These are phyloP conservation scores for Nematolebias whitei DNA, from an alignment of 2,113 vertebrate species.

Conservation along the genomic window DNA sequence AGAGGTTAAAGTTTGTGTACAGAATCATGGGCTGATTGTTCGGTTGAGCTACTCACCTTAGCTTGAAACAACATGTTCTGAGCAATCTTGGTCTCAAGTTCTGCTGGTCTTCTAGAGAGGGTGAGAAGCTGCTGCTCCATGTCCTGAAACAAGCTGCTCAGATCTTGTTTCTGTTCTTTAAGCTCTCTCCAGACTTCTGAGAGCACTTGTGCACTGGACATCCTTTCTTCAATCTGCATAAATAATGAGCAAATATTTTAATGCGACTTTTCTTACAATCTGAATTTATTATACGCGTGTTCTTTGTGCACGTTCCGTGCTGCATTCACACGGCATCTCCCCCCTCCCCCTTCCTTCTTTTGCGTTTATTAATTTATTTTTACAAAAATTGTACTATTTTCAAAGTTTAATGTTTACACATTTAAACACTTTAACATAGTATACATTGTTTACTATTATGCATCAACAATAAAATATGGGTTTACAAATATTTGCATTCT, in stretches of 20 bases:
- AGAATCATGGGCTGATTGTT: background rate
- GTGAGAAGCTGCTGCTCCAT: conserved; percentile 92
- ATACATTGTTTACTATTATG: no score
- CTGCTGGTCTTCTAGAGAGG: conserved; percentile 88
- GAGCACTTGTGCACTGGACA: conserved; percentile 87
- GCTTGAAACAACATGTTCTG: conserved; percentile 93
- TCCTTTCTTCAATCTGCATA: conserved; percentile 89
- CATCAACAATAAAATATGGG: no score
- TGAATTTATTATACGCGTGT: background rate
- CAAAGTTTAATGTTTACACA: no score
- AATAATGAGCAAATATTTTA: background rate
- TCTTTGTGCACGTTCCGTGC: no score
- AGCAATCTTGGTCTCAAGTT: conserved; percentile 91
- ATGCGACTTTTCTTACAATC: background rate
- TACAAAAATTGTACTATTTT: no score
- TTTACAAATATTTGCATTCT: no score
- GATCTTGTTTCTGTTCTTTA: conserved; percentile 89
- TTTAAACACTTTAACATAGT: no score
- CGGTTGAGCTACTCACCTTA: conserved; percentile 78
- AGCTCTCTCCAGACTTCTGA: conserved; percentile 93
- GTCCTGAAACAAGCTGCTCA: conserved; percentile 90
- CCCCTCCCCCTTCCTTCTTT: no score
- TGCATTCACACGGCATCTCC: no score
- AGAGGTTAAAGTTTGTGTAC: background rate
- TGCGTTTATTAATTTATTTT: no score